A percentile compares a stretch with the other conserved stretches of the same genome.
phyloP scores from a whole-genome alignment of 2,888 invertebrate species.

The Caenorhabditis japonica region DNA sequence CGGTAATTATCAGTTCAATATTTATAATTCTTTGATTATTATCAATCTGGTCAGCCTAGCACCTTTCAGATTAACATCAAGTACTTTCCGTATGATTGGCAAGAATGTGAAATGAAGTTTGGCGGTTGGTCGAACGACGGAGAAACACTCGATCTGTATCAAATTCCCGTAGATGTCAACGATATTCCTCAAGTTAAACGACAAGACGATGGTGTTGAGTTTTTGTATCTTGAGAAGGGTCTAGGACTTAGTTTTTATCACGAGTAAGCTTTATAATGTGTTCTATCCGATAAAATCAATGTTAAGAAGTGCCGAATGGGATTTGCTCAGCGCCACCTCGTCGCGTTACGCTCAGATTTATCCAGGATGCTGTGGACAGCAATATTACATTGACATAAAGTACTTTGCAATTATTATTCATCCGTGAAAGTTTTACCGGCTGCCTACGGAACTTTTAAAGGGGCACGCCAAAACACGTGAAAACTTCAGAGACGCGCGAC shows the following conservation, averaged over 20 bases:
- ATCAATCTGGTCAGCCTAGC: too few species aligned
- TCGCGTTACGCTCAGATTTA: slow-evolving; percentile 67
- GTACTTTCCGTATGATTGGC: slow-evolving; percentile 75
- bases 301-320: slow-evolving; percentile 72
- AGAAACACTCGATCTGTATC: slow-evolving; percentile 65
- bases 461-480: too few species aligned
- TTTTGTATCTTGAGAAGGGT: slow-evolving; percentile 62
- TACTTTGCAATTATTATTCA: slow-evolving; percentile 16
- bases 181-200: slow-evolving; percentile 51
- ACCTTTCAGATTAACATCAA: slow-evolving; percentile 78
- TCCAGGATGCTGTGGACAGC: slow-evolving; percentile 69
- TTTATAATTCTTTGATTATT: not conserved
- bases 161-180: slow-evolving; percentile 61
- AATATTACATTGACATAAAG: slow-evolving; percentile 68
- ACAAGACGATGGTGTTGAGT: slow-evolving; percentile 58
- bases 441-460: too few species aligned
- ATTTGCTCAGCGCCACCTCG: slow-evolving; percentile 66
- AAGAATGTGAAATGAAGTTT: slow-evolving; percentile 67
- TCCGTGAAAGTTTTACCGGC: too few species aligned
- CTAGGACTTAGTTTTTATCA: slow-evolving; percentile 66
- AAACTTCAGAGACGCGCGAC: too few species aligned
- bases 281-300: slow-evolving; percentile 11
- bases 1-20: slow-evolving; percentile 32
- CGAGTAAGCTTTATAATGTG: slow-evolving; percentile 50
- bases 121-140: slow-evolving; percentile 93